Percentiles rank a stretch among this genome's conserved stretches.
These are phyloP conservation scores for Tenebrio molitor DNA, from an alignment of 1,140 invertebrate genomes.

Conservation along the genomic window DNA sequence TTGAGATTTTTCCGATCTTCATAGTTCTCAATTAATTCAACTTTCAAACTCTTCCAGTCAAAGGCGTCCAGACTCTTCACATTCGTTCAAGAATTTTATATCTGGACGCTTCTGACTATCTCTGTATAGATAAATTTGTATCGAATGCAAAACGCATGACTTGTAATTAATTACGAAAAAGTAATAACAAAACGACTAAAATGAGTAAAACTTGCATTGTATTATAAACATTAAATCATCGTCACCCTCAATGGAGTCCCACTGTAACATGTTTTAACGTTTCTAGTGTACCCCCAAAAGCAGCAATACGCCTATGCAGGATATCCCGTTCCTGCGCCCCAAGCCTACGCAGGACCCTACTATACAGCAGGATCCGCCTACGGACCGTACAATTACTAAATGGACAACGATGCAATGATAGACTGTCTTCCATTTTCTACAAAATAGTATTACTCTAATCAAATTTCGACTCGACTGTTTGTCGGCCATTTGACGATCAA, in stretches of 20 bases:
- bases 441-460: slow-evolving; percentile 15
- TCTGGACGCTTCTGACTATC: background rate
- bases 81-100: too few relatives aligned
- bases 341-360: slow-evolving; percentile 89
- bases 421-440: slow-evolving; percentile 46
- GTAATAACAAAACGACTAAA: slow-evolving; percentile 11
- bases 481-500: background rate
- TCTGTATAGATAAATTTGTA: background rate
- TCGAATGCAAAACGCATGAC: slow-evolving; percentile 10
- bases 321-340: slow-evolving; percentile 83
- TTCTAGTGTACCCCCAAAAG: slow-evolving; percentile 92
- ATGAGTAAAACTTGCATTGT: slow-evolving; percentile 1
- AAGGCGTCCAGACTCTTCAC: background rate
- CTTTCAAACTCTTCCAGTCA: background rate
- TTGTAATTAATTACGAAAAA: slow-evolving; percentile 13
- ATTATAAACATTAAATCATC: background rate
- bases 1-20: slow-evolving; percentile 1
- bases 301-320: slow-evolving; percentile 91
- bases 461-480: background rate
- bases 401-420: slow-evolving; percentile 38
- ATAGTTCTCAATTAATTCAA: slow-evolving; percentile 10
- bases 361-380: slow-evolving; percentile 87
- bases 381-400: slow-evolving; percentile 91
- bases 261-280: background rate
- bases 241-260: background rate